Evolutionary conservation across 2,113 vertebrate species (phyloP), one percentile per base, ranked within the genome.

Genomic region (Dendrocopos noguchii): DNA sequence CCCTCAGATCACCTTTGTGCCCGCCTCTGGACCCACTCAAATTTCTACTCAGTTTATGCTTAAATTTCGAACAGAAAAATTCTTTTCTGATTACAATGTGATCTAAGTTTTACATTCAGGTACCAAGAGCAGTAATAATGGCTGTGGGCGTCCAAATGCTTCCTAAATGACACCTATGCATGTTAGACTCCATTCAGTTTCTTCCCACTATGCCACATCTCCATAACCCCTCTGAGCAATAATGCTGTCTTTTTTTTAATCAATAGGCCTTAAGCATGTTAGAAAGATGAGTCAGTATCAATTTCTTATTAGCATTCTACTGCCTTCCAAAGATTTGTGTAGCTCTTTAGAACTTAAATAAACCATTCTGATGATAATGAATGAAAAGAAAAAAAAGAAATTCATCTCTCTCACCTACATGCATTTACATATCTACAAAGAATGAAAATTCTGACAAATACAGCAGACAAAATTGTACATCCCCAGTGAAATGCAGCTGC

Each of bases 221-320:
- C 64, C 52, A 46, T 71, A 80, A 60, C 5, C 14, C 16, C 27
- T 82, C 60, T 57, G 71, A 46, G 18, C 36, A 87, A 47, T 56
- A 55, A 67, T 24, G 71, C 7, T 46, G 20, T 15, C 15, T 68
- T 76, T 84, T 88, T 59, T 80, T 85, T 46, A 65, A 93, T 61
- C 89, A 83, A 44, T 1, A 87, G 22, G 33, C 42, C 55, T 89
- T 31, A 82, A 47, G 47, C 25, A 67, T 39, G 20, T 59, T 80
- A 76, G 25, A 78, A 94, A 94, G 56, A 80, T 57, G 47, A 94
- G 44, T 74, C 75, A 77, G 63, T 63, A 76, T 60, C 80, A 88
- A 77, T 65, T 78, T 47, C 36, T 7, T 52, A 39, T 65, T 74
- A 78, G 42, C 39, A 85, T 53, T 83, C 31, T n/a, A 34, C 46